Conservation (phyloP, 2,797 vertebrate species). For the Eremophila alpestris region DNA sequence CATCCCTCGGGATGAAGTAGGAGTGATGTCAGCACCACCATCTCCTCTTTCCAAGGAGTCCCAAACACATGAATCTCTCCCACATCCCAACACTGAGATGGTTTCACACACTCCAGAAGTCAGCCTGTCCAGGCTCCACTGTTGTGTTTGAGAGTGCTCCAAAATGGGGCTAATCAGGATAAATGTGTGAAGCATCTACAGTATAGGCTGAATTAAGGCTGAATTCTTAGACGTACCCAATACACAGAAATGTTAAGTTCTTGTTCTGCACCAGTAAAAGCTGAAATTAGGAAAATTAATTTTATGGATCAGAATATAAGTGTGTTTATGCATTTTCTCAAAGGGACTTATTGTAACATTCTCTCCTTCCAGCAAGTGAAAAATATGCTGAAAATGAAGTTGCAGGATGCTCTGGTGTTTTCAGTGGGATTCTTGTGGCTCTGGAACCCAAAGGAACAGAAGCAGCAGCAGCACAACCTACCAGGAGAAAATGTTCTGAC, state of each 20-base stretch:
- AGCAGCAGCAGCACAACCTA: neutral
- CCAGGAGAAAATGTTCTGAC: neutral
- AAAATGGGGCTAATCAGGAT: neutral
- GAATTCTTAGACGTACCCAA: neutral
- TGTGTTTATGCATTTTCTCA: neutral
- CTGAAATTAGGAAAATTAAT: slow-evolving; percentile 3
- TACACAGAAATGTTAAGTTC: neutral
- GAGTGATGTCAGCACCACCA: neutral
- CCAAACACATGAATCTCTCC: neutral
- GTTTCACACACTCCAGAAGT: neutral
- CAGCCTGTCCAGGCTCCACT: neutral
- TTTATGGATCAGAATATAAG: neutral
- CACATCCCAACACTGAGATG: rapidly evolving
- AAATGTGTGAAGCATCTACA: neutral
- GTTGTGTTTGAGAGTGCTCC: neutral
- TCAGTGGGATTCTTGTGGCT: slow-evolving; percentile 31
- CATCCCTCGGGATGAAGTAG: neutral
- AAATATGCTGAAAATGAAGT: slow-evolving; percentile 32
- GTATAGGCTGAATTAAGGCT: neutral
- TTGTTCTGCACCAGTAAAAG: slow-evolving; percentile 6
- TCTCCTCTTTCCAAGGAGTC: neutral
- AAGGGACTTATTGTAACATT: neutral
- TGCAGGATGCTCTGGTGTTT: slow-evolving; percentile 12
- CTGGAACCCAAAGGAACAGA: neutral
- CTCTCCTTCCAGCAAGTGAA: neutral